These are phyloP conservation scores for Apotomis turbidana DNA, from an alignment of 2,888 invertebrate species.

Conservation along the genomic window DNA sequence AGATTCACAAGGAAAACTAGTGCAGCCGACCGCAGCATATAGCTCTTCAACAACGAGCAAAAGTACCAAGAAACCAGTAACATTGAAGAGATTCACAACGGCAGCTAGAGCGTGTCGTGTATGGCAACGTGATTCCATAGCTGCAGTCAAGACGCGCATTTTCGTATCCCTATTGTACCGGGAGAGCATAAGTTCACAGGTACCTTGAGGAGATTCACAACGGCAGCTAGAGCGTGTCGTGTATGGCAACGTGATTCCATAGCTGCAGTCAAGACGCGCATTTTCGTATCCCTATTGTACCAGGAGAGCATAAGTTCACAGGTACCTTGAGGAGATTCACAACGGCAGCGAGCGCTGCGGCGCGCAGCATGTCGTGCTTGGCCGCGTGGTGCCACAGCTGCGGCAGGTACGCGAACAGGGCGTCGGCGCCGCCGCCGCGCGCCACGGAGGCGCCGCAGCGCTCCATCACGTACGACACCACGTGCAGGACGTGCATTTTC, in stretches of 20 bases:
- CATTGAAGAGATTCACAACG: no score
- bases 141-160: no score
- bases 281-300: background rate
- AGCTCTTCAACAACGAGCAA: no score
- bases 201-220: constrained; percentile 73
- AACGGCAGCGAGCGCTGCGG: constrained; percentile 94
- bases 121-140: no score
- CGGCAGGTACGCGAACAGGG: constrained; percentile 92
- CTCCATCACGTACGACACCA: constrained; percentile 95
- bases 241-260: constrained; percentile 94
- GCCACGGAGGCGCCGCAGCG: constrained; percentile 93
- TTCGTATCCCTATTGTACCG: background rate
- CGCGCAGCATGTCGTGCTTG: constrained; percentile 94
- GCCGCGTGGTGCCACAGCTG: constrained; percentile 94
- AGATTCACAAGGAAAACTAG: background rate
- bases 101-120: no score
- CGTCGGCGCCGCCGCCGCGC: constrained; percentile 88
- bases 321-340: constrained; percentile 92
- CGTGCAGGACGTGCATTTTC: constrained; percentile 96
- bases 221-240: constrained; percentile 92
- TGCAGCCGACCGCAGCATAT: constrained; percentile 3
- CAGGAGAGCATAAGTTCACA: constrained; percentile 1
- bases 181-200: background rate
- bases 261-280: constrained; percentile 70
- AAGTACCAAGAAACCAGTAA: no score